Conservation (phyloP, 2,888 invertebrate genomes). For the Rosalia funebris region DNA sequence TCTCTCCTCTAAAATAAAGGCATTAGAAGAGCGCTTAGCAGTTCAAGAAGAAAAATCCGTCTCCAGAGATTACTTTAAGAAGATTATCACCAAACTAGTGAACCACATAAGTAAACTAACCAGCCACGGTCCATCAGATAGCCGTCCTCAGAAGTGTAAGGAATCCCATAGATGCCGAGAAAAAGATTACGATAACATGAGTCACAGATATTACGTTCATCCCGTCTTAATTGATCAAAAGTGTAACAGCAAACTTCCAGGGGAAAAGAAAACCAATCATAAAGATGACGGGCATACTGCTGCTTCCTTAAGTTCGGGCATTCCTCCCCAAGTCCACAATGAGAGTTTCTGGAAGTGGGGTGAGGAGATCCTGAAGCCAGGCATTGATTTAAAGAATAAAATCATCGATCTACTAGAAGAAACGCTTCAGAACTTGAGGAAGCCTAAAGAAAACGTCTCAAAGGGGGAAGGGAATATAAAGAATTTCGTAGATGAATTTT, state of each 20-base stretch:
- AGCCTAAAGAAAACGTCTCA: constrained; percentile 36
- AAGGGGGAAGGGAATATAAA: constrained; percentile 32
- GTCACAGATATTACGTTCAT: constrained; percentile 31
- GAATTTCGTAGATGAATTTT: constrained; percentile 24
- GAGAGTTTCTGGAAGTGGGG: constrained; percentile 57
- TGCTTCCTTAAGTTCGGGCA: background rate
- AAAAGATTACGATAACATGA: background rate
- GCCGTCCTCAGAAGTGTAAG: constrained; percentile 5
- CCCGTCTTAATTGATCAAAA: constrained; percentile 25
- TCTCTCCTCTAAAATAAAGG: constrained; percentile 51
- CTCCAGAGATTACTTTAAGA: constrained; percentile 60
- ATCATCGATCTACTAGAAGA: constrained; percentile 54
- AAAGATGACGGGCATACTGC: constrained; percentile 4
- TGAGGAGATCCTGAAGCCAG: constrained; percentile 57
- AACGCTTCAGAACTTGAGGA: constrained; percentile 44
- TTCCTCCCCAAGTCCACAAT: background rate
- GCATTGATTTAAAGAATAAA: constrained; percentile 58
- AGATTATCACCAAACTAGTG: constrained; percentile 59
- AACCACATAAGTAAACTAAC: constrained; percentile 34
- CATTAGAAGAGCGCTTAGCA: constrained; percentile 55
- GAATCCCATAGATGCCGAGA: constrained; percentile 6
- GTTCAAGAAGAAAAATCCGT: constrained; percentile 59
- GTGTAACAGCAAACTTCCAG: constrained; percentile 18
- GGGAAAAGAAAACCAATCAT: constrained; percentile 36
- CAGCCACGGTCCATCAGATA: constrained; percentile 22